Evolutionary conservation across 2,797 vertebrate species (phyloP).

Genomic region (Coilia nasus): DNA sequence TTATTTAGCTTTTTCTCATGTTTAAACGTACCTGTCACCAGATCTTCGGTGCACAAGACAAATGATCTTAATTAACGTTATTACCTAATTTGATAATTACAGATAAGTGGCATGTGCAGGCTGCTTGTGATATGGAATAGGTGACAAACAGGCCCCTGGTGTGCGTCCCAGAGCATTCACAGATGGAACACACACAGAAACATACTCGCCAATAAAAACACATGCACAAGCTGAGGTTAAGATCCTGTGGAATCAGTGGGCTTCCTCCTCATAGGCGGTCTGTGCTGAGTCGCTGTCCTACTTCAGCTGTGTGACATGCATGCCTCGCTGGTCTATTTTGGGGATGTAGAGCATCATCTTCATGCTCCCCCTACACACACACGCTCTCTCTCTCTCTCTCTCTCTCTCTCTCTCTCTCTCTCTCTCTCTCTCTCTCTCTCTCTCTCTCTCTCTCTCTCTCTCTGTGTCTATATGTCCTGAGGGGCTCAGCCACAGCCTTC

Average conservation of each 20-base stretch:
- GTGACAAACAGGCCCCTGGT: background rate
- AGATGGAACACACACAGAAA: background rate
- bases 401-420: constrained; percentile 14
- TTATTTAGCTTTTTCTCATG: background rate
- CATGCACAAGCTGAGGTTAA: background rate
- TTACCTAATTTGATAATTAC: constrained; percentile 39
- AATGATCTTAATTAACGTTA: constrained; percentile 42
- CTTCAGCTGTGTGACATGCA: constrained; percentile 10
- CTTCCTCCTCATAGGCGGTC: constrained; percentile 8
- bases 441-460: constrained; percentile 6
- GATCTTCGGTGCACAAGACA: background rate
- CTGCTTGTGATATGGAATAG: constrained; percentile 20
- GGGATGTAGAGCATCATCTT: constrained; percentile 21
- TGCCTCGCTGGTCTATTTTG: constrained; percentile 27
- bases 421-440: constrained; percentile 18
- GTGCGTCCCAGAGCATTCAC: background rate
- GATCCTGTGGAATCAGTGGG: constrained; percentile 22
- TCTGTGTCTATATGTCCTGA: constrained; percentile 10
- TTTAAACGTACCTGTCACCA: background rate
- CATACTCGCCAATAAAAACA: background rate
- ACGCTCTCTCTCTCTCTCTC: background rate
- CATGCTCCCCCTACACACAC: background rate
- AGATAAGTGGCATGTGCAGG: constrained; percentile 21
- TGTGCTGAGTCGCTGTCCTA: background rate
- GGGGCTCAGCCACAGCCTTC: background rate